A percentile compares a stretch with the other conserved stretches of the same genome.
These are phyloP conservation scores for Murina feae DNA, from an alignment of 2,113 vertebrate species.

Conservation along the genomic window DNA sequence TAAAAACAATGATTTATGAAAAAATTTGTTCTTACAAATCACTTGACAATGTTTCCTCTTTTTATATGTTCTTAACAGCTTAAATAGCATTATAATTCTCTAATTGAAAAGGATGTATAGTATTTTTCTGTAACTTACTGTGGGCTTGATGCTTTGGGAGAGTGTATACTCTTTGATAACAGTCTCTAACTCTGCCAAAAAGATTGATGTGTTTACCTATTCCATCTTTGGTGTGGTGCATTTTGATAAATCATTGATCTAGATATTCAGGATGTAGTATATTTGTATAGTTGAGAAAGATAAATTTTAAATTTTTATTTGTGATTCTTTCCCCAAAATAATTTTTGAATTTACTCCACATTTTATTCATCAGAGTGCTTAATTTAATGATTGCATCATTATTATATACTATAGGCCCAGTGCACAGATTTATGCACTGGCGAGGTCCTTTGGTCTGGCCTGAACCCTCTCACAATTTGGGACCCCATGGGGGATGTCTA, in stretches of 20 bases:
- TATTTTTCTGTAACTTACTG: background rate
- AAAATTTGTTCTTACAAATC: background rate
- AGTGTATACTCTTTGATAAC: background rate
- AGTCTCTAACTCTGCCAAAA: background rate
- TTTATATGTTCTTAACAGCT: background rate
- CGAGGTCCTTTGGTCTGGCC: no score
- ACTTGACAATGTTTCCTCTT: background rate
- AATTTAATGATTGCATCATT: no score
- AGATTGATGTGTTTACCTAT: background rate
- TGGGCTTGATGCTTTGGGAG: background rate
- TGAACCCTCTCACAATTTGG: no score
- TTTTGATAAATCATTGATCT: background rate
- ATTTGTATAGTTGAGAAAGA: background rate
- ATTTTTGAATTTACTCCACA: background rate
- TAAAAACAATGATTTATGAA: background rate
- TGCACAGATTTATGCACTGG: no score
- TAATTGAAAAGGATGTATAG: background rate
- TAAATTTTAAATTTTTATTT: background rate
- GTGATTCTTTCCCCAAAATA: background rate
- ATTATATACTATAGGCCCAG: no score
- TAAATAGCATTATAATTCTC: background rate
- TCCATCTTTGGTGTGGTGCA: background rate
- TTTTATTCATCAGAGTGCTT: no score
- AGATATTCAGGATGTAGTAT: background rate
- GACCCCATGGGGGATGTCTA: no score